Conservation (phyloP, 37 sponge, comb jelly and placozoan species). For the Haliclona indistincta region DNA sequence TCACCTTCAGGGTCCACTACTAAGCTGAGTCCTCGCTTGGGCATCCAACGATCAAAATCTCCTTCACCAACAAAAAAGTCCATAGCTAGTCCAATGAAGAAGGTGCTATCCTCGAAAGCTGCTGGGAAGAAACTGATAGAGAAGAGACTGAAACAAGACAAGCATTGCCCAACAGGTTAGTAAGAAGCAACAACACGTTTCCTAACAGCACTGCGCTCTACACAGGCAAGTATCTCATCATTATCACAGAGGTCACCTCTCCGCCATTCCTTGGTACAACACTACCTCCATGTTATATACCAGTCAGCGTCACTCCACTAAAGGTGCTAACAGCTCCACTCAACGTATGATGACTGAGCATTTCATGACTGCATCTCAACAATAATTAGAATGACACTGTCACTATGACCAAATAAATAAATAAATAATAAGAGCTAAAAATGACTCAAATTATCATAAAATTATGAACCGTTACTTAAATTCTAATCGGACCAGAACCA, state of each 20-base stretch:
- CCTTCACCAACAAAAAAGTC: background rate
- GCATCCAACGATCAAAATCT: background rate
- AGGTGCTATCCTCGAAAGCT: background rate
- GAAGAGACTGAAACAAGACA: too few relatives aligned
- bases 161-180: too few relatives aligned
- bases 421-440: too few relatives aligned
- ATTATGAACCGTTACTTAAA: background rate
- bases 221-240: conserved; percentile 53
- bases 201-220: too few relatives aligned
- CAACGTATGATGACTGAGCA: too few relatives aligned
- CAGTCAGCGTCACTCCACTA: conserved; percentile 12
- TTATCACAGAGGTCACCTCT: conserved; percentile 53
- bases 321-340: too few relatives aligned
- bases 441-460: background rate
- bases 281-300: conserved; percentile 4
- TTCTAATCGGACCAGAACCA: background rate
- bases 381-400: too few relatives aligned
- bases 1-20: background rate
- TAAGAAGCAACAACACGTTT: too few relatives aligned
- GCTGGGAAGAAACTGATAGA: background rate
- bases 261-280: conserved; percentile 48
- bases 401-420: too few relatives aligned
- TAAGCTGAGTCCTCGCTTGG: background rate
- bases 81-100: background rate
- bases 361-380: too few relatives aligned